Conservation (phyloP, 2,888 invertebrate species). For the Pandemis cinnamomeana region DNA sequence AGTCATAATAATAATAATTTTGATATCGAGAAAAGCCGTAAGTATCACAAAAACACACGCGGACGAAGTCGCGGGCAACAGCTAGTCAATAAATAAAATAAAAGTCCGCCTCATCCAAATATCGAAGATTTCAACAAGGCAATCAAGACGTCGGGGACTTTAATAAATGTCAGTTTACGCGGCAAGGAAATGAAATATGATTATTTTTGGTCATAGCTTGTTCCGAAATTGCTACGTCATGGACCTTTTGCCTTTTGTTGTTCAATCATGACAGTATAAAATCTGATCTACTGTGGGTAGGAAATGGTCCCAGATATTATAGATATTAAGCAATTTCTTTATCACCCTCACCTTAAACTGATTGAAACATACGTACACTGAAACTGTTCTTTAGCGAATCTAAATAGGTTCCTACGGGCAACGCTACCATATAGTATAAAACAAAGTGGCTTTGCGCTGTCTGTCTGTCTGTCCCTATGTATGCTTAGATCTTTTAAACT, state of each 20-base stretch:
- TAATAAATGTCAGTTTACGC: constrained; percentile 69
- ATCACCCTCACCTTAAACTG: not conserved
- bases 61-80: too few species aligned
- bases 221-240: constrained; percentile 69
- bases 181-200: constrained; percentile 68
- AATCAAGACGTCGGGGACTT: constrained; percentile 64
- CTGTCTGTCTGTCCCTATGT: too few species aligned
- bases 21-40: too few species aligned
- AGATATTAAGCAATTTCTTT: not conserved
- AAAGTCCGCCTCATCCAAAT: constrained; percentile 43
- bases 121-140: constrained; percentile 53
- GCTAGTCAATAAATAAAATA: constrained; percentile 24
- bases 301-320: not conserved
- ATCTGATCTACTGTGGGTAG: not conserved
- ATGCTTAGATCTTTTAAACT: too few species aligned
- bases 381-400: too few species aligned
- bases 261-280: constrained; percentile 55
- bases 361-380: not conserved
- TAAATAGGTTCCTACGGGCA: too few species aligned
- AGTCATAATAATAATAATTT: too few species aligned
- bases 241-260: constrained; percentile 61
- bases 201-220: constrained; percentile 61
- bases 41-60: too few species aligned
- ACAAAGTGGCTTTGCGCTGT: too few species aligned
- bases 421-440: too few species aligned